phyloP scores from a whole-genome alignment of 2,888 invertebrate genomes.

The Phaonia tiefii region DNA sequence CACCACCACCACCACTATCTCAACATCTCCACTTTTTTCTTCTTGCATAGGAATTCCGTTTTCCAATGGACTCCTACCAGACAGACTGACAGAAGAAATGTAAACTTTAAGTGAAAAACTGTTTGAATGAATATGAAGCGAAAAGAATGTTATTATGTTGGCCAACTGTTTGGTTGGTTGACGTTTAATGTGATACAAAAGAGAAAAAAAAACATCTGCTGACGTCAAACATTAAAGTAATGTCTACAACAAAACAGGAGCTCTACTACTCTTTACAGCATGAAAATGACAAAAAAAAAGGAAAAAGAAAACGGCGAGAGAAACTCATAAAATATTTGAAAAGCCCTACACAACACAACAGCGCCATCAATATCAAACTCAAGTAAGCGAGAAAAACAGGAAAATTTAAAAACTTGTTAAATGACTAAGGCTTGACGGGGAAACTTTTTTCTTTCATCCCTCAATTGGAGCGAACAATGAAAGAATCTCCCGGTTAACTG shows the following conservation, averaged over 20 bases:
- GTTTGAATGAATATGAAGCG: slow-evolving; percentile 12
- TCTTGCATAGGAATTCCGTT: too few species aligned
- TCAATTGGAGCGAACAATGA: too few species aligned
- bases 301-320: too few species aligned
- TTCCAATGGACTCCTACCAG: too few species aligned
- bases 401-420: slow-evolving; percentile 51
- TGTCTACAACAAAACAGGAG: slow-evolving; percentile 34
- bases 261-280: neutral
- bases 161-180: slow-evolving; percentile 21
- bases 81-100: too few species aligned
- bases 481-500: too few species aligned
- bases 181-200: slow-evolving; percentile 57
- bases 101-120: too few species aligned
- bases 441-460: neutral
- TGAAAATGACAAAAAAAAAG: neutral
- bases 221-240: slow-evolving; percentile 63
- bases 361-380: slow-evolving; percentile 2
- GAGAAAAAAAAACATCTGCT: slow-evolving; percentile 61
- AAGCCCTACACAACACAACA: neutral
- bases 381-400: slow-evolving; percentile 1
- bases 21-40: too few species aligned
- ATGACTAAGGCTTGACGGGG: slow-evolving; percentile 40
- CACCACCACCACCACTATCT: too few species aligned
- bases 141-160: slow-evolving; percentile 12
- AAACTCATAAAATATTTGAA: slow-evolving; percentile 29